Base-by-base conservation (phyloP, 2,797 vertebrate genomes). In the Ctenopoma multispine region DNA sequence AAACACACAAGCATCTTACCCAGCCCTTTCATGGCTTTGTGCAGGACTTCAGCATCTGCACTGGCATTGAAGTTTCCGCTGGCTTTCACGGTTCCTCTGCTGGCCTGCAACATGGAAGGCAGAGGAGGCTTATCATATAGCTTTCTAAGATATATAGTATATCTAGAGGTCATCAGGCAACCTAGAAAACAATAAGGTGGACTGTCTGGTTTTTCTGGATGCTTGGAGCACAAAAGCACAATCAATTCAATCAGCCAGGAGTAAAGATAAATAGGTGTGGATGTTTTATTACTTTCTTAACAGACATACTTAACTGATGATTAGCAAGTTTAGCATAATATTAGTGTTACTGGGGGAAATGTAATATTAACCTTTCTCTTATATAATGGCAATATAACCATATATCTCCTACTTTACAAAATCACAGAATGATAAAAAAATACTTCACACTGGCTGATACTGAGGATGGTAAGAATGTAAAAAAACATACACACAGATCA, bases 11-110 rank as follows among this genome's bases (percentile, higher is more conserved):
- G 12, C 68, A 46, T 70, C 89, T 95, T 94, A 97, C 96, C 96
- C 17, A 98, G 64, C 64, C 96, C 96, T 79, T 97, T 96, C 96
- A 98, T 97, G 75, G 96, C 95, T 63, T 96, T 96, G 44, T 95
- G 90, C 69, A 97, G 95, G 43, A 84, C 74, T 79, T 96, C 95
- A 1, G 98, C 96, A 84, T 99, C 98, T 9, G 89, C 88, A 65
- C 89, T 94, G 80, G 95, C 95, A 4, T 96, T 95, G 82, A 99
- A 99, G 79, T 93, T 95, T 67, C 83, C 47, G 1, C 93, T 94
- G 70, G 94, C 81, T 69, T 92, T 95, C 29, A 99, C 83, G 1
- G 90, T 94, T 88, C 94, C 94, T 91, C 78, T 90, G 87, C 49
- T 43, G 82, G 94, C 90, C 95, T 95, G 84, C 13, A 70, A 63